Base-by-base conservation (phyloP, 2,888 invertebrate genomes). In the Drosophila tripunctata region DNA sequence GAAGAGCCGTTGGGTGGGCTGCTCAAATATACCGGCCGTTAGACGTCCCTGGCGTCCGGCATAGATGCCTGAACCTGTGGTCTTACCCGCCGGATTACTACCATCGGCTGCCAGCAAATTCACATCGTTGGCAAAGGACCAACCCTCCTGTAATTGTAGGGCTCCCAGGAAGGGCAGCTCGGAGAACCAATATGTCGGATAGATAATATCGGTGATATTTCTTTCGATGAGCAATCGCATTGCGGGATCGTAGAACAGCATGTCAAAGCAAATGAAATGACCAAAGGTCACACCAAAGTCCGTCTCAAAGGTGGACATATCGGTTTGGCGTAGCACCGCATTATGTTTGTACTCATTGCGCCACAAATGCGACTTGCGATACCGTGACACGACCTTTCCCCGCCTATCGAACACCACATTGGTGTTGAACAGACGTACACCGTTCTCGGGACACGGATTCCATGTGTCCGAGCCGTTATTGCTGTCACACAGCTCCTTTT, bases 261-360 rank as follows among this genome's bases (percentile, higher is more conserved):
- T 93, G 86, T 97, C 97, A 89, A 97, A 97, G 90, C 97, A 97
- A 44, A 95, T 95, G 87, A 96, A 95, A 71, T 95, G 93, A 0
- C 96, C 97, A 87, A 97, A 96, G 3, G 93, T 94, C 0, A 95
- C 95, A 3, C 95, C 95, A 81, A 96, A 96, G 89, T 96, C 96
- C 0, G 96, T 95, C 0, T 88, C 90, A 85, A 96, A 96, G 0
- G 93, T 90, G 0, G 94, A 92, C n/a, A 94, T 74, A 22, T 95
- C 94, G 0, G 94, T 92, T 1, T 91, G 89, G 0, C 61, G 58
- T 2, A 87, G 75, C 10, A 88, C 76, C 90, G 92, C 72, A 92
- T 93, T 4, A 89, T 90, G 21, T 93, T 93, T 3, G 93, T 92
- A 89, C 91, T 92, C 68, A 92, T 93, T 2, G 91, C 92, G 82